phyloP scores from a whole-genome alignment of 2,888 invertebrate genomes.

The Campoplex capitator region DNA sequence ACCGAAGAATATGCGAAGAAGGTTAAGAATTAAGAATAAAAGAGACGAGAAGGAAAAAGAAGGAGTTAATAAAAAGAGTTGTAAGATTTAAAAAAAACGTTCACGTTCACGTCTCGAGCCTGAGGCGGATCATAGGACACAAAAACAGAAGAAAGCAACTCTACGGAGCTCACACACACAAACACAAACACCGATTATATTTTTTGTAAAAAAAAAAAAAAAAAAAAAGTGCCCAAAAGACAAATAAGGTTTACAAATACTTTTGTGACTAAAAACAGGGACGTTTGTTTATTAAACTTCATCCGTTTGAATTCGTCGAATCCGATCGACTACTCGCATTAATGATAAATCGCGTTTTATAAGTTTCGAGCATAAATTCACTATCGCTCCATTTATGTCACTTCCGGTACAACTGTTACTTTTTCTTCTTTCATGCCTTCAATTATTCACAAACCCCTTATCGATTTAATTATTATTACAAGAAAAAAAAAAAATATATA shows the following conservation, averaged over 20 bases:
- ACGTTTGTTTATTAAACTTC: conserved; percentile 76
- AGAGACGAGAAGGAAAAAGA: conserved; percentile 25
- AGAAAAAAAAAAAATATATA: neutral
- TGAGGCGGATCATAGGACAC: conserved; percentile 33
- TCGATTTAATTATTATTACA: conserved; percentile 23
- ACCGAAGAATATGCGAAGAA: conserved; percentile 47
- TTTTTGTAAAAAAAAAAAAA: conserved; percentile 79
- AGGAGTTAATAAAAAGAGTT: conserved; percentile 40
- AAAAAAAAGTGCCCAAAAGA: conserved; percentile 73
- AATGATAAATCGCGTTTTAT: conserved; percentile 12
- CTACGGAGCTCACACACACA: conserved; percentile 47
- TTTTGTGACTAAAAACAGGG: conserved; percentile 78
- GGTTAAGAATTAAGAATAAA: conserved; percentile 28
- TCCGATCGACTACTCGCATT: conserved; percentile 34
- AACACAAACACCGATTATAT: conserved; percentile 76
- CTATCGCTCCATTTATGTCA: neutral
- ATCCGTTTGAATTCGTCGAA: conserved; percentile 55
- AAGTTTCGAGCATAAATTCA: conserved; percentile 16
- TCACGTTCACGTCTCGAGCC: conserved; percentile 82
- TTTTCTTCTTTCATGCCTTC: conserved; percentile 46
- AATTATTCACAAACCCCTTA: conserved; percentile 52
- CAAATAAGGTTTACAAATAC: conserved; percentile 78
- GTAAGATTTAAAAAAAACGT: conserved; percentile 73
- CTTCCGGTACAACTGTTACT: conserved; percentile 12
- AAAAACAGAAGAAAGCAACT: conserved; percentile 64